Percentiles rank a stretch among this genome's conserved stretches.
These are phyloP conservation scores for Tryphoninae sp. DNA, from an alignment of 2,888 invertebrate species.

Conservation along the genomic window DNA sequence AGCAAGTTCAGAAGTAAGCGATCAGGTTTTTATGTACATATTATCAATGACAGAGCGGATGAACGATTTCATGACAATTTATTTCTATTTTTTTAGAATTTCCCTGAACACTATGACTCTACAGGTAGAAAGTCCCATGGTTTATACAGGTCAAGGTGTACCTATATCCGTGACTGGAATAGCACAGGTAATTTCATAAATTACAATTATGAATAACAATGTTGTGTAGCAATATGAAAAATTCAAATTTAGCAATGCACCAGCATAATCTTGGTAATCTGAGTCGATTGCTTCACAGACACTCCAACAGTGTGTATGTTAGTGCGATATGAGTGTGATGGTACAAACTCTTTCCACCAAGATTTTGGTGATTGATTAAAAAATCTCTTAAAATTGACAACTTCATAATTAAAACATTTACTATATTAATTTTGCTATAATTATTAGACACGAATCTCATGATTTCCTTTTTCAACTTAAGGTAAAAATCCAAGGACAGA, in stretches of 20 bases:
- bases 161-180: constrained; percentile 98
- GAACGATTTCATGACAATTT: background rate
- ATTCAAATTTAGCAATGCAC: too few species aligned
- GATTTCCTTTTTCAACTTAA: constrained; percentile 72
- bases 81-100: constrained; percentile 85
- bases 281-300: too few species aligned
- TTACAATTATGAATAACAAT: background rate
- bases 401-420: too few species aligned
- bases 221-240: too few species aligned
- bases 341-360: too few species aligned
- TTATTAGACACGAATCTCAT: background rate
- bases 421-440: too few species aligned
- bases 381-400: too few species aligned
- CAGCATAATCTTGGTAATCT: too few species aligned
- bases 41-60: background rate
- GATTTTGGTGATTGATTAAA: too few species aligned
- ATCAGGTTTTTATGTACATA: background rate
- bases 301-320: too few species aligned
- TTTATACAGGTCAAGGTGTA: constrained; percentile 97
- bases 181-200: constrained; percentile 88
- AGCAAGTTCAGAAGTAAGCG: constrained; percentile 89
- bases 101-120: constrained; percentile 98
- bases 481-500: constrained; percentile 95
- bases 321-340: too few species aligned
- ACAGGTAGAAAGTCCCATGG: constrained; percentile 96